Evolutionary conservation across 1,140 invertebrate species (phyloP).

Genomic region (Camponotus vicinus): DNA sequence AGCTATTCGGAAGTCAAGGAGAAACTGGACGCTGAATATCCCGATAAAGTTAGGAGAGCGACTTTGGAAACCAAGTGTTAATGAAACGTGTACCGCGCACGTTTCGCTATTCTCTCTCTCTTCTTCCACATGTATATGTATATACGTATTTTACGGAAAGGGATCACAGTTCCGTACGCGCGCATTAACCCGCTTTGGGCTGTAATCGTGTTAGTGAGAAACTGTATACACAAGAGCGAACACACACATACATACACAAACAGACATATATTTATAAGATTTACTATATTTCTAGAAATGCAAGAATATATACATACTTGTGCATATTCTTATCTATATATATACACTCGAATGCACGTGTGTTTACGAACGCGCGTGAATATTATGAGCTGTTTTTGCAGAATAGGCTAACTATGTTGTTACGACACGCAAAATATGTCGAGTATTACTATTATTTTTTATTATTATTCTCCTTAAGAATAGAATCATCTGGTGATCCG

Average conservation of each 20-base stretch:
- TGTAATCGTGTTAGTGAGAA: constrained; percentile 79
- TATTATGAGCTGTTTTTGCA: constrained; percentile 66
- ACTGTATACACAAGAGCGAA: constrained; percentile 72
- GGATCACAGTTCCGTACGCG: constrained; percentile 68
- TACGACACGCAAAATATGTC: constrained; percentile 70
- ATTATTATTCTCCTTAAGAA: constrained; percentile 65
- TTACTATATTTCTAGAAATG: constrained; percentile 78
- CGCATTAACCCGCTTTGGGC: constrained; percentile 60
- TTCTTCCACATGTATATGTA: constrained; percentile 62
- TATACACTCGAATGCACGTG: constrained; percentile 26
- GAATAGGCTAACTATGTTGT: constrained; percentile 68
- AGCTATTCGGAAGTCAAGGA: constrained; percentile 69
- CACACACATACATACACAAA: not conserved
- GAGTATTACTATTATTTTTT: constrained; percentile 76
- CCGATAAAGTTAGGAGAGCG: constrained; percentile 73
- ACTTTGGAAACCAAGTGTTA: constrained; percentile 82
- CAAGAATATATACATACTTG: constrained; percentile 60
- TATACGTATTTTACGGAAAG: constrained; percentile 47
- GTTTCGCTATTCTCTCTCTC: constrained; percentile 55
- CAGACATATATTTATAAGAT: constrained; percentile 75
- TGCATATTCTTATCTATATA: constrained; percentile 71
- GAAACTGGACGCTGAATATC: constrained; percentile 69
- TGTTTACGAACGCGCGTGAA: constrained; percentile 28
- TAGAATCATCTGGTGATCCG: constrained; percentile 77
- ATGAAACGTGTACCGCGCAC: constrained; percentile 43